Evolutionary conservation across 2,888 invertebrate genomes (phyloP).

Genomic region (Calameuta pallipes): DNA sequence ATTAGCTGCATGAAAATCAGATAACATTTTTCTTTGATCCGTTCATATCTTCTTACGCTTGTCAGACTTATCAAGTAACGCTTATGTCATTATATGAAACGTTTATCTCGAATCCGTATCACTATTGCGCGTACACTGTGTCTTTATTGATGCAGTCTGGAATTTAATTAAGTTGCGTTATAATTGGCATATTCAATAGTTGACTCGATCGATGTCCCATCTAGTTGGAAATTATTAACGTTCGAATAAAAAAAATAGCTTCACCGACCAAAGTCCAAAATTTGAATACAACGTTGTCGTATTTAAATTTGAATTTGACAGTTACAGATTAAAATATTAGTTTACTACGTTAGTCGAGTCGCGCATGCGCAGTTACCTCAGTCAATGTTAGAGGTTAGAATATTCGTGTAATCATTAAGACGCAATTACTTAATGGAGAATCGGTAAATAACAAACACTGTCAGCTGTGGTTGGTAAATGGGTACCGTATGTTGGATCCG

Average conservation of each 20-base stretch:
- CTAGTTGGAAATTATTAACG: not conserved
- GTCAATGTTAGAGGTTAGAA: not conserved
- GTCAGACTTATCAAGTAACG: not conserved
- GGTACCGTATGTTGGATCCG: not conserved
- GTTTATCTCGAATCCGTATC: not conserved
- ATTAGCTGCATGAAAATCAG: not conserved
- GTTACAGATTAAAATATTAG: not conserved
- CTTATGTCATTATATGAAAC: not conserved
- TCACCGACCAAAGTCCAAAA: not conserved
- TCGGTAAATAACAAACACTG: not conserved
- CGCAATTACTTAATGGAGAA: not conserved
- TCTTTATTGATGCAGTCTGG: too few relatives aligned
- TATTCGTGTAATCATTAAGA: not conserved
- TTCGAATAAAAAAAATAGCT: not conserved
- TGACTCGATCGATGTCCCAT: not conserved
- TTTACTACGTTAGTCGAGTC: not conserved
- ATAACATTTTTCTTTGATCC: not conserved
- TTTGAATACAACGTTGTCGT: not conserved
- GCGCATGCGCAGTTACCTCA: not conserved
- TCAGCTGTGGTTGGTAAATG: not conserved
- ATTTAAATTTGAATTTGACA: not conserved
- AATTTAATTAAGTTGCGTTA: not conserved
- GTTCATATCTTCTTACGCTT: not conserved
- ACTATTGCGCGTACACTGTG: not conserved
- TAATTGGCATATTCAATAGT: not conserved